Percentiles rank a stretch among this genome's conserved stretches.
phyloP scores from a whole-genome alignment of 2,113 vertebrate species.

The Macrotus californicus region DNA sequence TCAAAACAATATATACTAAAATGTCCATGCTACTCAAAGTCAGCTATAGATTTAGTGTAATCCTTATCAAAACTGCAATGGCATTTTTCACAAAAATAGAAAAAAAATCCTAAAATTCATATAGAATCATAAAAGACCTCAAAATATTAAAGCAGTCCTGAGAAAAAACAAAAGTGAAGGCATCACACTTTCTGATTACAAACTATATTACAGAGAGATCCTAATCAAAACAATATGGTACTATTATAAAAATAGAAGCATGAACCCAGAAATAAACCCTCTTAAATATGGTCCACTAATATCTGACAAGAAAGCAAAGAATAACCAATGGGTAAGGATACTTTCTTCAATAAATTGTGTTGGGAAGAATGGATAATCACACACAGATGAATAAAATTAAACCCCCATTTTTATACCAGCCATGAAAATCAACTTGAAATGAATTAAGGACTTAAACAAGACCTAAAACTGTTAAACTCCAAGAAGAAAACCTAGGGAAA shows the following conservation, averaged over 20 bases:
- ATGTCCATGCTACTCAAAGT: neutral
- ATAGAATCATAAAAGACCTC: neutral
- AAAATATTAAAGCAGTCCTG: neutral
- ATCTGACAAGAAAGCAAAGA: neutral
- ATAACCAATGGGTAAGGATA: neutral
- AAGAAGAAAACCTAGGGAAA: neutral
- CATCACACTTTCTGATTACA: neutral
- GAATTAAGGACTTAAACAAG: neutral
- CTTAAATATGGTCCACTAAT: neutral
- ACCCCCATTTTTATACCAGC: neutral
- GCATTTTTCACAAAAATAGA: too few relatives aligned
- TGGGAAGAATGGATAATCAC: too few relatives aligned
- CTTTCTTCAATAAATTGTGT: neutral
- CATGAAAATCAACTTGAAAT: neutral
- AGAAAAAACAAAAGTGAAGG: neutral
- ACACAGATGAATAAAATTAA: too few relatives aligned
- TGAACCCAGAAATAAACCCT: neutral
- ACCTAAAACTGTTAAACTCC: neutral
- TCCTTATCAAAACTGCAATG: too few relatives aligned
- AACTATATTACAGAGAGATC: neutral
- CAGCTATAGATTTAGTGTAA: neutral
- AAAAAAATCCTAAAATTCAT: neutral
- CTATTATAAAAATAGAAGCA: neutral
- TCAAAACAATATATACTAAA: neutral
- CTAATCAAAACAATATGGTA: neutral